Percentiles rank a stretch among this genome's conserved stretches.
These are phyloP conservation scores for Euplexia lucipara DNA, from an alignment of 2,888 invertebrate species.

Conservation along the genomic window DNA sequence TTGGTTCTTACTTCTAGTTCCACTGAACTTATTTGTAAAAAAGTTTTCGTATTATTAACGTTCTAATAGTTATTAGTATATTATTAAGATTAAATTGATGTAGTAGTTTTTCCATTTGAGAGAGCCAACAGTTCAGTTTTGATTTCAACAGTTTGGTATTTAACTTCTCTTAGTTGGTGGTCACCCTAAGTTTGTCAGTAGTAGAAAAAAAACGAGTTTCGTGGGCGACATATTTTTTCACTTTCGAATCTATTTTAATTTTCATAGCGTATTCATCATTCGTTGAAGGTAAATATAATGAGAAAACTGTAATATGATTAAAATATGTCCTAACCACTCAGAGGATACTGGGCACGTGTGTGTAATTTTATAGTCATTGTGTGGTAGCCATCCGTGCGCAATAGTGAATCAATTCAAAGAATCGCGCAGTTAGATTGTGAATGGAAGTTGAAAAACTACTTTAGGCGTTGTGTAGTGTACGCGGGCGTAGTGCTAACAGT, in stretches of 20 bases:
- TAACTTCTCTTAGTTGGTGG: conserved; percentile 31
- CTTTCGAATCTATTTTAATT: conserved; percentile 50
- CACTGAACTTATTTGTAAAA: not conserved
- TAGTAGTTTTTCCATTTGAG: not conserved
- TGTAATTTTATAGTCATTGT: conserved; percentile 25
- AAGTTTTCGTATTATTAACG: not conserved
- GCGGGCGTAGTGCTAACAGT: conserved; percentile 77
- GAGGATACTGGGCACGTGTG: conserved; percentile 7
- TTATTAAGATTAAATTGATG: not conserved
- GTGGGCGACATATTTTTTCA: conserved; percentile 67
- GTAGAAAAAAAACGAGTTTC: conserved; percentile 64
- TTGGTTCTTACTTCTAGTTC: no score
- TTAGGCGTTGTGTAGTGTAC: conserved; percentile 68
- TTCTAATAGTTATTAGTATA: not conserved
- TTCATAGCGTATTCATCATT: conserved; percentile 51
- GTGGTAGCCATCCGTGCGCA: conserved; percentile 55
- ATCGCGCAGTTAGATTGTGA: conserved; percentile 68
- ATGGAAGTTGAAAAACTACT: conserved; percentile 81
- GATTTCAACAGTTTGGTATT: conserved; percentile 13
- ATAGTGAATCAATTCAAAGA: conserved; percentile 63
- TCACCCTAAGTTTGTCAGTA: conserved; percentile 65
- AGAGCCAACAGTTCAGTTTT: not conserved
- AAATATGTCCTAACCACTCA: not conserved
- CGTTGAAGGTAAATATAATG: conserved; percentile 60
- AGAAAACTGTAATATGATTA: conserved; percentile 11